Evolutionary conservation across 2,888 invertebrate species (phyloP), one percentile per base, ranked within the genome.

Genomic region (Meta bourneti): DNA sequence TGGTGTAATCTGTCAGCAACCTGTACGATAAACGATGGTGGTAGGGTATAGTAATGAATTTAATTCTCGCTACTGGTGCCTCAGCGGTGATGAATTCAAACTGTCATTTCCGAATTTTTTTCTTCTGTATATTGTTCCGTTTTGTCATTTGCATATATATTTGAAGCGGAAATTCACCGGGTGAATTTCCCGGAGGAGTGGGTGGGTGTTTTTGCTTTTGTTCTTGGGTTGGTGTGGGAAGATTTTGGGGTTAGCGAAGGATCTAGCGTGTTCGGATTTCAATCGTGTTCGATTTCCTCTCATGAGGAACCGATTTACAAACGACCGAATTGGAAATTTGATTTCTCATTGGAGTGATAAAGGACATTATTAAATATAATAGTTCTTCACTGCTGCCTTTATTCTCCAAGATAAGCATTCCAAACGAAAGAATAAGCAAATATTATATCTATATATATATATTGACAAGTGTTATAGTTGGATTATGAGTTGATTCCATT

Each of bases 1-100:
- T 77, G 11, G 52, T 52, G n/a, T 51, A 78, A 78, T 52, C 78
- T 78, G 78, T 78, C 78, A 78, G 49, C 78, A 34, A 19, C 75
- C 48, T 13, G 75, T n/a, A 52, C 52, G 75, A 75, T 48, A 75
- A 75, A 75, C 49, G 75, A 49, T 52, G 52, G 9, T 78, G 78
- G 52, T 19, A 52, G n/a, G 52, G 9, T 7, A 52, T n/a, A 52
- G 61, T 78, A 78, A 78, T 19, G 78, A 16, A 78, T 78, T 78
- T 78, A 75, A 75, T 75, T 75, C 49, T 13, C 1, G 34, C 2
- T 34, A 34, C 34, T 34, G 34, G 34, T 2, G 34, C 34, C 1
- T 34, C 34, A 4, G 34, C 34, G 34, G 19, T 19, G 6, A 11
- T 11, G 72, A 74, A 19, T 20, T 20, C 8, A 34, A 11, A 20